Evolutionary conservation across 2,888 invertebrate species (phyloP), one percentile per base, ranked within the genome.

Genomic region (Hypselothyrea guttata): DNA sequence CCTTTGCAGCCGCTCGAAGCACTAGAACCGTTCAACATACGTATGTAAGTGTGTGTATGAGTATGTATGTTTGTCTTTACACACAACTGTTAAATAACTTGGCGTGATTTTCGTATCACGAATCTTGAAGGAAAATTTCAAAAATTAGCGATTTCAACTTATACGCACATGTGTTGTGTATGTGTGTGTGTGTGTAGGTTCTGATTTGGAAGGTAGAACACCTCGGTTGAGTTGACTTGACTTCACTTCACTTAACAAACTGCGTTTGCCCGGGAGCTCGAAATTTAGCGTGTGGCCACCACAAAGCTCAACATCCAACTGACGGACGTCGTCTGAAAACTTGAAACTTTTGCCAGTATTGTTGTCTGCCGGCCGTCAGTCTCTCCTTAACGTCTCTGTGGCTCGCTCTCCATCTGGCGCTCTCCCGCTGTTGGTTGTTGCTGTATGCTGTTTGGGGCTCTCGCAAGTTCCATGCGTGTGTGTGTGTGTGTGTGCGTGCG

Each of bases 271-370:
- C 56, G 54, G 54, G 62, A 73, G 60, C 74, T 68, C 60, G 56
- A 73, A 8, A 65, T 70, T 59, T 59, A 63, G 63, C 74, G 75
- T 70, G 77, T 82, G 82, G 75, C 74, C 74, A 86, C 71, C 83
- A 82, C 77, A 86, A 86, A 85, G 87, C 82, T 84, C 71, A 83
- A 83, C 87, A 75, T 28, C 28, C 81, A 87, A 88, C 89, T 88
- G 75, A 86, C 60, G 38, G 44, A 67, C 52, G 40, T 56, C 54
- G 44, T 51, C 41, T 51, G 68, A 67, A 68, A 84, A 71, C 76
- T 77, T 60, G 65, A 81, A 76, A 71, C 81, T 28, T 28, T 81
- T 76, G 81, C 77, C 68, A 59, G 49, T 38, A 41, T 47, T 64
- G 45, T 48, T 16, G 30, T 30, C 45, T 44, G 45, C 9, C 27